Percentiles rank a stretch among this genome's conserved stretches.
Evolutionary conservation across 1,140 invertebrate species (phyloP).

Genomic region (Drosophila pseudoananassae): DNA sequence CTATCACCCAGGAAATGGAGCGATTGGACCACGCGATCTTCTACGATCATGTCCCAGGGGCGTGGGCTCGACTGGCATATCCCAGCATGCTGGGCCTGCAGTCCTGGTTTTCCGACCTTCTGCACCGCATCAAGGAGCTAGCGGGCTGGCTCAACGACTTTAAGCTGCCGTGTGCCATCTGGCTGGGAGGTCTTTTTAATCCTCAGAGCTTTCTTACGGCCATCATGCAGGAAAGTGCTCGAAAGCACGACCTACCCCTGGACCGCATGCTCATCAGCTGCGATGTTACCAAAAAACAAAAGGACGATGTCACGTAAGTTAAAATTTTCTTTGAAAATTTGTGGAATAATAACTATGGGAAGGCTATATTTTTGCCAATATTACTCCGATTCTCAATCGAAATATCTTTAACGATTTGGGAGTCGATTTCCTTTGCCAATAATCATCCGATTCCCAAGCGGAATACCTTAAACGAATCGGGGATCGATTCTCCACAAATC

Average conservation of each 20-base stretch:
- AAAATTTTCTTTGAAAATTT: too few relatives aligned
- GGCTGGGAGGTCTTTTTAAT: conserved; percentile 98
- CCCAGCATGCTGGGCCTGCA: conserved; percentile 93
- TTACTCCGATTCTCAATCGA: too few relatives aligned
- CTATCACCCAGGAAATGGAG: conserved; percentile 97
- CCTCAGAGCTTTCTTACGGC: conserved; percentile 98
- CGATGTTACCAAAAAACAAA: conserved; percentile 96
- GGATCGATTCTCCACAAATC: too few relatives aligned
- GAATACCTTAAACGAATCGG: neutral
- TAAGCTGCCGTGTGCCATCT: conserved; percentile 92
- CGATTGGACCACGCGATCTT: conserved; percentile 92
- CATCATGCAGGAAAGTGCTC: conserved; percentile 98
- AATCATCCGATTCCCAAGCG: neutral
- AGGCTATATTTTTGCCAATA: too few relatives aligned
- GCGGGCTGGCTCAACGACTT: conserved; percentile 93
- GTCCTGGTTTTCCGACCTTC: conserved; percentile 95
- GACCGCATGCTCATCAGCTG: conserved; percentile 98
- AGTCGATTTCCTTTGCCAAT: too few relatives aligned
- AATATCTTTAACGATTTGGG: too few relatives aligned
- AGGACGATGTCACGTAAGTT: conserved; percentile 91
- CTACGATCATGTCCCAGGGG: conserved; percentile 93
- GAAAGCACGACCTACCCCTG: conserved; percentile 98
- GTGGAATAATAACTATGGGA: too few relatives aligned
- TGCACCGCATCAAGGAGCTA: conserved; percentile 92
- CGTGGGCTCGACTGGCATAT: conserved; percentile 94